Base-by-base conservation (phyloP, 2,113 vertebrate genomes). In the Psilopsiagon aurifrons region DNA sequence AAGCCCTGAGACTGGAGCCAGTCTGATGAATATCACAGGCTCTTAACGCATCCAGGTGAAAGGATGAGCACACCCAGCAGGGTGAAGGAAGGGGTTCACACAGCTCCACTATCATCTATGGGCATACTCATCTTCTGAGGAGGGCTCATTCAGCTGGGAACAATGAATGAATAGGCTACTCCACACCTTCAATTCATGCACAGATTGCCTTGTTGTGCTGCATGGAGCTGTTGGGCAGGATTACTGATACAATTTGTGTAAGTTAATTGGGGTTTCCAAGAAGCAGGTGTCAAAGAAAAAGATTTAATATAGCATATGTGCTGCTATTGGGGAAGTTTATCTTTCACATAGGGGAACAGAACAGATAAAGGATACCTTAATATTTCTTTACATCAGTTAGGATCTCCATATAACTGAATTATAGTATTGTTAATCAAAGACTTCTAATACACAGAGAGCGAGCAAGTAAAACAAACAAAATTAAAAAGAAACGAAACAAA, bases 11-110 rank as follows among this genome's bases (percentile, higher is more conserved):
- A 92, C 96, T 95, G 94, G 93, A 95, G 96, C 93, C 93, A 0
- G 69, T 37, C 81, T 92, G 96, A 95, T 95, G 67, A 94, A 44
- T 95, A 95, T 96, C 93, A 94, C 10, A 41, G 89, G 93, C 91
- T 88, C 83, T 95, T 84, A 92, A 95, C 11, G 20, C 91, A 88
- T 12, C 46, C 94, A 97, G 96, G 95, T 97, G 92, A 94, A 96
- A 95, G 83, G 91, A 92, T 80, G 55, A 95, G 94, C 81, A 62
- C 57, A 70, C 55, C n/a, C 92, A 92, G 79, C 54, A 74, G 83
- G 88, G 29, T 54, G 80, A 93, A 92, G 74, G 92, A 88, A 94
- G 91, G 67, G 71, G 64, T 83, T 93, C 73, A 78, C 76, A 47
- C 39, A 4, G 10, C 83, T 92, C 14, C 5, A 77, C 60, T 86